Evolutionary conservation across 2,888 invertebrate species (phyloP), one percentile per base, ranked within the genome.

Genomic region (Axea sp.): DNA sequence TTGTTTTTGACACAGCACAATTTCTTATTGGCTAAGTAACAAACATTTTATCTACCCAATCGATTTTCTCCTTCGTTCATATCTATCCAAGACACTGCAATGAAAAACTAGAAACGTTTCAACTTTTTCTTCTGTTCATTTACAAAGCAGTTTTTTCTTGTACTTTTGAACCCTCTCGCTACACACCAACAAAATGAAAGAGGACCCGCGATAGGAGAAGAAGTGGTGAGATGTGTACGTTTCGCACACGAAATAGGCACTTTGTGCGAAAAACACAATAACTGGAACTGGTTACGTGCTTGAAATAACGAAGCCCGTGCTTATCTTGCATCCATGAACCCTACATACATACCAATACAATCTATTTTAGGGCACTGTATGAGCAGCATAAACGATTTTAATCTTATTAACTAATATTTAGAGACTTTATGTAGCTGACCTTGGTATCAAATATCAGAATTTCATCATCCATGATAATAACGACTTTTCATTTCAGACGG

Each of bases 251-350:
- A 83, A 84, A 84, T 83, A 83, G 83, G 81, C 81, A 86, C 84
- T 84, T 85, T 84, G 80, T 82, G 80, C 84, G 80, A 79, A 68
- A 80, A 82, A 83, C 84, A 85, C 86, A 85, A 86, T 86, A 85
- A 85, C 84, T 81, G 80, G 81, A 82, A 82, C 81, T 81, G 81
- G 81, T 84, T 86, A 86, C 86, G 86, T 85, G 86, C 83, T 81
- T 81, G 82, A 84, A 86, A 86, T 86, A 85, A 85, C 73, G 72
- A 78, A 78, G 69, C 49, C 47, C 39, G 45, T 51, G 35, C 72
- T 65, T 62, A 71, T 71, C 71, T 71, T 19, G 55, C 31, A 30
- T 35, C 24, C 60, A 26, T 45, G 41, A 3, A 60, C 60, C 35
- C 26, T 45, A 53, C 68, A 51, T 57, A 67, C 57, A 59, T 69